Conservation (phyloP, 2,797 vertebrate species). For the Acanthurus lineatus region DNA sequence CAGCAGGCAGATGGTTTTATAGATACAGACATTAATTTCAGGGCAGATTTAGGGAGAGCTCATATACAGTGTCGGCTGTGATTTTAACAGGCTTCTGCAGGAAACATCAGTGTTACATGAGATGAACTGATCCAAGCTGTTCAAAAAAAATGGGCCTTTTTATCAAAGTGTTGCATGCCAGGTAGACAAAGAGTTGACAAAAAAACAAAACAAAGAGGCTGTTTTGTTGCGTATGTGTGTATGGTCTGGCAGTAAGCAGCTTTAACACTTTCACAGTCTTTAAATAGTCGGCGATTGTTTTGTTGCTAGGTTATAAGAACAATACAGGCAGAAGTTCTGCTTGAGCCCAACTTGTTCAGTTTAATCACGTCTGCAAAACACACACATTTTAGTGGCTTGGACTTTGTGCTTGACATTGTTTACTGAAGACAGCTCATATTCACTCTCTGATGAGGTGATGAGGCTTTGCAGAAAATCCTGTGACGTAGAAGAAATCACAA, state of each 20-base stretch:
- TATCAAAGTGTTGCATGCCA: slow-evolving; percentile 1
- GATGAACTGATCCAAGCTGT: too few relatives aligned
- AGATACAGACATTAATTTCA: slow-evolving; percentile 63
- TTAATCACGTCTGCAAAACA: slow-evolving; percentile 34
- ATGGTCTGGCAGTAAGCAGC: slow-evolving; percentile 23
- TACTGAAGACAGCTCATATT: neutral
- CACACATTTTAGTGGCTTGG: neutral
- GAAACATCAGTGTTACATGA: slow-evolving; percentile 17
- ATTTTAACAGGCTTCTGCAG: slow-evolving; percentile 10
- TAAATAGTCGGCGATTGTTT: slow-evolving; percentile 65
- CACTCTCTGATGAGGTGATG: slow-evolving; percentile 15
- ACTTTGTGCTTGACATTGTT: slow-evolving; percentile 17
- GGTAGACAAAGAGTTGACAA: slow-evolving; percentile 14
- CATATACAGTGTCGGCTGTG: slow-evolving; percentile 31
- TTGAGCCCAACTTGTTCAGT: slow-evolving; percentile 12
- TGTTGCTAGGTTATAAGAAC: slow-evolving; percentile 74
- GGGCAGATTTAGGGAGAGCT: slow-evolving; percentile 50
- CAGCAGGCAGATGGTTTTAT: slow-evolving; percentile 81
- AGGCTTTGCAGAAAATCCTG: slow-evolving; percentile 65
- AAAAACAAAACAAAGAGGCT: slow-evolving; percentile 35
- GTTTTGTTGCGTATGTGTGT: slow-evolving; percentile 16
- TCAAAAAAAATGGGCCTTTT: too few relatives aligned
- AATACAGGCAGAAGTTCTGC: slow-evolving; percentile 45
- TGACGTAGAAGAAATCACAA: slow-evolving; percentile 59
- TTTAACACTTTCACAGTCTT: slow-evolving; percentile 61